A percentile compares a stretch with the other conserved stretches of the same genome.
phyloP scores from a whole-genome alignment of 2,888 invertebrate genomes.

The Cosmia trapezina region DNA sequence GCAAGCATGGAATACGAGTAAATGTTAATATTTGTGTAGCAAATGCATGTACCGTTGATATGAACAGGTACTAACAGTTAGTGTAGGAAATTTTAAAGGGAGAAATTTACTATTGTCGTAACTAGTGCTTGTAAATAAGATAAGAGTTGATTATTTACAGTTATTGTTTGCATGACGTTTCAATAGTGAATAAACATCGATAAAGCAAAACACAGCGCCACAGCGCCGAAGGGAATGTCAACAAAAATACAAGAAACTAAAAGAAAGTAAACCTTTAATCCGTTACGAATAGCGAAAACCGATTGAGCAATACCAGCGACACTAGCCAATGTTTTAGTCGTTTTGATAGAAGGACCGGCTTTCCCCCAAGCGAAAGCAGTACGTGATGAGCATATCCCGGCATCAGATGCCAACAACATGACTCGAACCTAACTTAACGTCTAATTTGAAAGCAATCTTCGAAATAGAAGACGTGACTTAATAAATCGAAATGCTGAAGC shows the following conservation, averaged over 20 bases:
- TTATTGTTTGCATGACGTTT: constrained; percentile 5
- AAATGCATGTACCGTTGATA: constrained; percentile 48
- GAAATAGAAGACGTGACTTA: constrained; percentile 77
- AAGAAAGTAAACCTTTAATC: constrained; percentile 43
- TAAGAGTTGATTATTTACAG: not conserved
- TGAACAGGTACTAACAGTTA: constrained; percentile 25
- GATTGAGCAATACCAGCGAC: constrained; percentile 45
- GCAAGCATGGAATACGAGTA: constrained; percentile 39
- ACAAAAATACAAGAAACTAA: constrained; percentile 18
- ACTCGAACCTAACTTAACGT: constrained; percentile 62
- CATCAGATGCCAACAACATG: constrained; percentile 58
- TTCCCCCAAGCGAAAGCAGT: constrained; percentile 80
- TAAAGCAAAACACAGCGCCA: not conserved
- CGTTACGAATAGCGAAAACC: constrained; percentile 33
- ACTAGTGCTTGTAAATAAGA: not conserved
- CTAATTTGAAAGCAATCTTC: constrained; percentile 76
- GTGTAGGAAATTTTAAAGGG: not conserved
- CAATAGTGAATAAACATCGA: not conserved
- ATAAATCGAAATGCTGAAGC: constrained; percentile 66
- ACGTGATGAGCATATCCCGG: constrained; percentile 82
- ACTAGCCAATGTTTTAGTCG: constrained; percentile 53
- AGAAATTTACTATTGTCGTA: constrained; percentile 11
- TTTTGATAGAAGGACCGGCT: constrained; percentile 64
- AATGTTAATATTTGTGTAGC: constrained; percentile 54
- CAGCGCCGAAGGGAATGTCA: constrained; percentile 12